A percentile compares a stretch with the other conserved stretches of the same genome.
Evolutionary conservation across 2,113 vertebrate genomes (phyloP).

Genomic region (Tupaia tana): DNA sequence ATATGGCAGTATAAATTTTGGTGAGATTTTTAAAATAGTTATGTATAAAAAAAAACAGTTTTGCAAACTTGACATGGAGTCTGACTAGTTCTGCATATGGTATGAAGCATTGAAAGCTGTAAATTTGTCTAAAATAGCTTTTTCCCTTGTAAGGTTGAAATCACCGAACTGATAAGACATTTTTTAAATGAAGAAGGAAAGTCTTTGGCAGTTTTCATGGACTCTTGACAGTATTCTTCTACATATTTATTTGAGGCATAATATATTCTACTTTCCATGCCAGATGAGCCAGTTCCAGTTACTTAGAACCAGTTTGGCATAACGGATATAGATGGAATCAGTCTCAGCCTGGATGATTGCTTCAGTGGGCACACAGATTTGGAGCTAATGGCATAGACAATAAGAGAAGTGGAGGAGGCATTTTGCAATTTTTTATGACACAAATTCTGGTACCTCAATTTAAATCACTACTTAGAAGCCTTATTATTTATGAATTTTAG

Average conservation of each 20-base stretch:
- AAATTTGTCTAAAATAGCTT: conserved; percentile 61
- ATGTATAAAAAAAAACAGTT: conserved; percentile 59
- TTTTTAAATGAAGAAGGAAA: conserved; percentile 68
- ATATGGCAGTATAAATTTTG: conserved; percentile 54
- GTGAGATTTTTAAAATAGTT: conserved; percentile 44
- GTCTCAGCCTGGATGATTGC: conserved; percentile 42
- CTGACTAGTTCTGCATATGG: conserved; percentile 56
- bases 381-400: conserved; percentile 62
- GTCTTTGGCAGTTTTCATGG: conserved; percentile 68
- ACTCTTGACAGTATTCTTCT: conserved; percentile 62
- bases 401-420: conserved; percentile 65
- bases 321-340: conserved; percentile 31
- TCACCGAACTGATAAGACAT: conserved; percentile 40
- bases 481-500: conserved; percentile 64
- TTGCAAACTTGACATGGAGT: conserved; percentile 63
- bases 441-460: conserved; percentile 51
- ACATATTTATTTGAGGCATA: conserved; percentile 72
- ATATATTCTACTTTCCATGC: conserved; percentile 51
- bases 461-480: conserved; percentile 58
- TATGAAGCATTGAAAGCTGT: conserved; percentile 50
- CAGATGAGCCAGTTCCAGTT: conserved; percentile 51
- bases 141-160: conserved; percentile 50
- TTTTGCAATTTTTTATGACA: conserved; percentile 62
- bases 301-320: neutral
- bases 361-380: conserved; percentile 54